These are phyloP conservation scores for Pseudocheirus occidentalis DNA, from an alignment of 2,797 vertebrate genomes.

Conservation along the genomic window DNA sequence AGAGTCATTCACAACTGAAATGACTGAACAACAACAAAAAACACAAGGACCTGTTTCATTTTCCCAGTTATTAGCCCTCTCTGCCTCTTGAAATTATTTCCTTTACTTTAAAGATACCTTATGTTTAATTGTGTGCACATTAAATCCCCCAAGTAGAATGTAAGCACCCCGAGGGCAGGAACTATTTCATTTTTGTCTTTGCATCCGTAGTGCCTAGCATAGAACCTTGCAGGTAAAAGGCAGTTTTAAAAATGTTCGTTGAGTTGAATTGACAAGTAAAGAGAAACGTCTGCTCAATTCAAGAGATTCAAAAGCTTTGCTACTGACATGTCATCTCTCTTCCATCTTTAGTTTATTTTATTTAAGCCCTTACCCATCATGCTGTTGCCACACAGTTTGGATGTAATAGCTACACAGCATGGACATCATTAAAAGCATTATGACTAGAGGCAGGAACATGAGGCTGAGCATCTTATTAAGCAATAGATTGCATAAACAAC, in stretches of 20 bases:
- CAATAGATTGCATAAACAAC: conserved; percentile 82
- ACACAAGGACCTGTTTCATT: background rate
- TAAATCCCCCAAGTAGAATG: background rate
- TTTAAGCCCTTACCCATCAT: conserved; percentile 62
- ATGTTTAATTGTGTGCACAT: background rate
- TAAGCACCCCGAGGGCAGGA: background rate
- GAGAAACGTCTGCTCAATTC: conserved; percentile 67
- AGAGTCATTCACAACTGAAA: background rate
- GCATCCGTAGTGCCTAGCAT: background rate
- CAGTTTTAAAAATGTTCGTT: background rate
- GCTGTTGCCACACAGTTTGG: conserved; percentile 58
- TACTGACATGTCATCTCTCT: conserved; percentile 37
- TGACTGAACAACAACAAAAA: background rate
- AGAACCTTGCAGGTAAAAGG: background rate
- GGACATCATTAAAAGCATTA: conserved; percentile 79
- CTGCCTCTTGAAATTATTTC: background rate
- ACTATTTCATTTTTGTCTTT: background rate
- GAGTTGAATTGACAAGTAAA: background rate
- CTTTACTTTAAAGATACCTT: background rate
- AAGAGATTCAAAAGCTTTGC: conserved; percentile 7
- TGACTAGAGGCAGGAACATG: conserved; percentile 74
- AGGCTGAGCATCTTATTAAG: conserved; percentile 76
- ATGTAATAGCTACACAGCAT: conserved; percentile 76
- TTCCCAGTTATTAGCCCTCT: background rate
- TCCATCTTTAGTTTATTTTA: conserved; percentile 56